These are phyloP conservation scores for Tupiocoris notatus DNA, from an alignment of 2,888 invertebrate species.

Conservation along the genomic window DNA sequence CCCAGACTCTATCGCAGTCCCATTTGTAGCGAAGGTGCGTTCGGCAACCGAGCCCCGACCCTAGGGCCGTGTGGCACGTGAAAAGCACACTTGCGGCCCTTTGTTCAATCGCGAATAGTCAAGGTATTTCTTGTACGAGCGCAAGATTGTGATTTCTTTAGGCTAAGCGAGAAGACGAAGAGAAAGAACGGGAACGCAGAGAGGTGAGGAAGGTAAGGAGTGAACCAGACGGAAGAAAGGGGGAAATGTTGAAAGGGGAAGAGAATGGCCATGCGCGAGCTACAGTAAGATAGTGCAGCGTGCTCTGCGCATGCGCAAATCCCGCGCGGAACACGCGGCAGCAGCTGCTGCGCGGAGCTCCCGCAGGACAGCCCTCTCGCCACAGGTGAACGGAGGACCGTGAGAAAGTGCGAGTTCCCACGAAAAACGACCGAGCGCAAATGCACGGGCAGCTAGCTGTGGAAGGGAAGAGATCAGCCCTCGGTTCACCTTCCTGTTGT, in stretches of 20 bases:
- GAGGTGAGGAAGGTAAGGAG: not conserved
- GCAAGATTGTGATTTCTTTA: not conserved
- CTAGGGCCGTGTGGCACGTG: not conserved
- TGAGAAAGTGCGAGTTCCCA: constrained; percentile 39
- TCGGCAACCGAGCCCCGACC: not conserved
- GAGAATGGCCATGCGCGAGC: not conserved
- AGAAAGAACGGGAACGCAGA: not conserved
- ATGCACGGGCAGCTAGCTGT: not conserved
- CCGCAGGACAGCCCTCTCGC: not conserved
- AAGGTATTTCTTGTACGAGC: not conserved
- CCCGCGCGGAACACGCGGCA: not conserved
- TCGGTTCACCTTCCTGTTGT: constrained; percentile 13
- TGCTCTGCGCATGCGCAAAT: not conserved
- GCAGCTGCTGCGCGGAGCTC: not conserved
- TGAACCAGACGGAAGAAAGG: not conserved
- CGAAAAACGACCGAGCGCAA: constrained; percentile 12
- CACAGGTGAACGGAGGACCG: constrained; percentile 16
- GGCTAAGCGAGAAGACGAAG: not conserved
- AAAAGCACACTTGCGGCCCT: not conserved
- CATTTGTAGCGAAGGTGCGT: too few species aligned
- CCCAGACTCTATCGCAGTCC: too few species aligned
- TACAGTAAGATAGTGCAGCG: not conserved
- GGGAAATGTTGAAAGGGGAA: not conserved
- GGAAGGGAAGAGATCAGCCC: constrained; percentile 1
- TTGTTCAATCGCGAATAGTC: not conserved